A percentile compares a stretch with the other conserved stretches of the same genome.
Evolutionary conservation across 2,888 invertebrate species (phyloP).

Genomic region (Oligia fasciuncula): DNA sequence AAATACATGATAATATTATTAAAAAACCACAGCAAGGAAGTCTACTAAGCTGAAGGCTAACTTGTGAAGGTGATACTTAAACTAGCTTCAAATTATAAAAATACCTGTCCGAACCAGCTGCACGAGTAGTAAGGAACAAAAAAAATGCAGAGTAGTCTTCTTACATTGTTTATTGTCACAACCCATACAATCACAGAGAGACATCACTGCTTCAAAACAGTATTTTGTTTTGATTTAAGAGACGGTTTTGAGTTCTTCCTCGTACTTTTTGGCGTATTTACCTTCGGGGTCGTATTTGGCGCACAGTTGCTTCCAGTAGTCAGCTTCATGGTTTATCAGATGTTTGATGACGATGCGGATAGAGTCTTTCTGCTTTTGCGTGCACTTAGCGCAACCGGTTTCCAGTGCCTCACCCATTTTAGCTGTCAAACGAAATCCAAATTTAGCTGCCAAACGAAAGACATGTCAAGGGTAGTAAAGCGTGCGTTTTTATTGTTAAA

Average conservation of each 20-base stretch:
- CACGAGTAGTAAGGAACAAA: not conserved
- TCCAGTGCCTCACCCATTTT: constrained; percentile 82
- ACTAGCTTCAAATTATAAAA: constrained; percentile 25
- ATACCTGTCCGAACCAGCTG: not conserved
- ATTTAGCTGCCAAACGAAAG: not conserved
- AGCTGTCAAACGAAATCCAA: constrained; percentile 68
- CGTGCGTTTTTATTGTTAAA: not conserved
- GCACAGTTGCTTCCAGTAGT: constrained; percentile 74
- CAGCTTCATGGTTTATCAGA: constrained; percentile 79
- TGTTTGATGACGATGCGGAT: constrained; percentile 77
- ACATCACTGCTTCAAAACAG: constrained; percentile 9
- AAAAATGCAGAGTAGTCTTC: constrained; percentile 2
- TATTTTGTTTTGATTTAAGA: constrained; percentile 37
- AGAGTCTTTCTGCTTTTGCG: constrained; percentile 72
- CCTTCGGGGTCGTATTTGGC: constrained; percentile 74
- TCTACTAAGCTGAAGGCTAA: constrained; percentile 36
- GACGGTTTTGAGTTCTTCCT: constrained; percentile 69
- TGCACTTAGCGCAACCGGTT: constrained; percentile 81
- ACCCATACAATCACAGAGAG: constrained; percentile 3
- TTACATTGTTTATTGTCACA: constrained; percentile 33
- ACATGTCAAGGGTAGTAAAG: not conserved
- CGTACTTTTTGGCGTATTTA: constrained; percentile 74
- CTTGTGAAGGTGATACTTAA: constrained; percentile 30
- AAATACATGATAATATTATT: constrained; percentile 14
- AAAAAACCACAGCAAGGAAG: constrained; percentile 22